Base-by-base conservation (phyloP, 2,888 invertebrate genomes). In the Dryadula phaetusa region DNA sequence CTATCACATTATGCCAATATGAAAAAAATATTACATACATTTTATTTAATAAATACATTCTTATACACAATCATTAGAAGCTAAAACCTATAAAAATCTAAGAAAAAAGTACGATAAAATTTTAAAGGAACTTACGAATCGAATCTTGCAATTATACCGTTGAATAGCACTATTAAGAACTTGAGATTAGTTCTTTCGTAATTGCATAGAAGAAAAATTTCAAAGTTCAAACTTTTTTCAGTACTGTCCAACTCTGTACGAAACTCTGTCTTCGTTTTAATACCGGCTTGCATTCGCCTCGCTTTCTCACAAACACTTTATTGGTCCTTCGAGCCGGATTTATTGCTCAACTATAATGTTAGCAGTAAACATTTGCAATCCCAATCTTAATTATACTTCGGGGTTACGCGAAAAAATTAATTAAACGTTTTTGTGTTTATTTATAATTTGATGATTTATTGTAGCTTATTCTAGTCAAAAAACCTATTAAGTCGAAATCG, bases 271-370 rank as follows among this genome's bases (percentile, higher is more conserved):
- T 68, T 62, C 62, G 62, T 64, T 63, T 71, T 72, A 69, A 71
- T 72, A 68, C 69, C 61, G 68, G 64, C 67, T 70, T 74, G 75
- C 72, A 73, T 72, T 71, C 66, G 66, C 40, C 68, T 34, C 64
- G 64, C 79, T 67, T 71, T 79, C 78, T 77, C 77, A 76, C 79
- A 77, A 78, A 78, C 79, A 80, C 82, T 86, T 86, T 82, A 85
- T 85, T 83, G 82, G 84, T 82, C 84, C 84, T 84, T 72, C 79
- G 82, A 81, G 84, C 75, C 76, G 79, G 81, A 86, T 87, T 87
- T 84, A 86, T 80, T 75, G 74, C 76, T 65, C 70, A 72, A 77
- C 81, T 77, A 80, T 82, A 83, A 84, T 80, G 78, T 78, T 76
- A 76, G 81, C 79, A 80, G 81, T 86, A 85, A 85, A 86, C 85